Conservation (phyloP, 2,797 vertebrate genomes). For the Fistularia tabacaria region DNA sequence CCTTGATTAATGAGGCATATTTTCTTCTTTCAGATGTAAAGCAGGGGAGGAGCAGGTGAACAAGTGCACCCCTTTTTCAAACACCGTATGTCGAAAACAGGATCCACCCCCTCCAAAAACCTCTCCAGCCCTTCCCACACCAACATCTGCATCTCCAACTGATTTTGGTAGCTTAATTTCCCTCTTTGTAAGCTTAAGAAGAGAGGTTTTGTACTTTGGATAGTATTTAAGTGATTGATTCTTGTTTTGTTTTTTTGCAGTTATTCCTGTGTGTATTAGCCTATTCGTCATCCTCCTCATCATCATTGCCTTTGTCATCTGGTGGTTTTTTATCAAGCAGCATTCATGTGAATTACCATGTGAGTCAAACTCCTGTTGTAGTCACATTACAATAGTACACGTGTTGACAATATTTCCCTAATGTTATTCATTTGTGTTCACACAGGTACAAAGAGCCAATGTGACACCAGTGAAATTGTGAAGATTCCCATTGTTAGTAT, state of each 20-base stretch:
- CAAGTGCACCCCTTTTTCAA: slow-evolving; percentile 70
- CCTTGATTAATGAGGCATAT: too few relatives aligned
- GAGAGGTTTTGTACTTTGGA: background rate
- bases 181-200: too few relatives aligned
- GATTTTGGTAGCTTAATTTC: background rate
- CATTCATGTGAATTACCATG: slow-evolving; percentile 50
- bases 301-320: slow-evolving; percentile 4
- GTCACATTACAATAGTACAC: background rate
- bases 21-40: slow-evolving; percentile 67
- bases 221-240: background rate
- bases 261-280: slow-evolving; percentile 15
- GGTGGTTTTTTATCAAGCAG: slow-evolving; percentile 46
- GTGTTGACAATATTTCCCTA: background rate
- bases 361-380: slow-evolving; percentile 36
- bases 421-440: background rate
- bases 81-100: slow-evolving; percentile 68
- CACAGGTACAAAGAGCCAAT: slow-evolving; percentile 54
- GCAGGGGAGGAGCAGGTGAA: slow-evolving; percentile 65
- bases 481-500: slow-evolving; percentile 78
- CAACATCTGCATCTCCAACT: slow-evolving; percentile 6
- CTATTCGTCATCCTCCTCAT: background rate
- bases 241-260: slow-evolving; percentile 28
- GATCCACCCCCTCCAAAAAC: slow-evolving; percentile 24
- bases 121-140: background rate
- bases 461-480: slow-evolving; percentile 63